phyloP scores from a whole-genome alignment of 1,140 invertebrate species.

The Drosophila ohnishii region DNA sequence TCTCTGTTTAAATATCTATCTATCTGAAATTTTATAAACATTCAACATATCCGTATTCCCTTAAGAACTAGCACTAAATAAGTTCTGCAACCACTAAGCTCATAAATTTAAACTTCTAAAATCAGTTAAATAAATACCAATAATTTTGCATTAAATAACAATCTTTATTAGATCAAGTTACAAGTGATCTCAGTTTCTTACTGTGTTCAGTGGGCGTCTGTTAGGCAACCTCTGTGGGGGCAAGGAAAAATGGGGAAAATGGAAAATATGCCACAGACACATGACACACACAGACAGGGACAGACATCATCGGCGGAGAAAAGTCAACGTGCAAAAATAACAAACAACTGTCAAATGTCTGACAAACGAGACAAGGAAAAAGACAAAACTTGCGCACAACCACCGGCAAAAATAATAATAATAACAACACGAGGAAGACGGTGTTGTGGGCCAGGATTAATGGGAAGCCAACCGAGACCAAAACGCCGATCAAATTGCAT shows the following conservation, averaged over 20 bases:
- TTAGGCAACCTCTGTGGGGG: constrained; percentile 68
- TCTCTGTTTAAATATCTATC: not conserved
- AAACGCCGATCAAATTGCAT: constrained; percentile 44
- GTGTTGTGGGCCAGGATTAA: constrained; percentile 42
- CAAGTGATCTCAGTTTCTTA: not conserved
- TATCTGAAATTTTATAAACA: not conserved
- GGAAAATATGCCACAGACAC: constrained; percentile 72
- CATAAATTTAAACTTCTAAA: not conserved
- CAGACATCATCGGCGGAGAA: constrained; percentile 43
- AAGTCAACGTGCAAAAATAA: constrained; percentile 81
- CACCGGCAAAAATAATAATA: constrained; percentile 30
- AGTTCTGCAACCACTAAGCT: not conserved
- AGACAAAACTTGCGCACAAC: constrained; percentile 57
- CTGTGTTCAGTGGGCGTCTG: constrained; percentile 64
- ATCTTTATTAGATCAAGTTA: not conserved
- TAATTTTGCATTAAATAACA: not conserved
- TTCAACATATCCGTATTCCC: not conserved
- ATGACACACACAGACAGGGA: constrained; percentile 53
- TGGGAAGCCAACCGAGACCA: constrained; percentile 40
- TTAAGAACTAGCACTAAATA: not conserved
- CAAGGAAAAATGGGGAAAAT: constrained; percentile 52
- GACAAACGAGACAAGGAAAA: constrained; percentile 80
- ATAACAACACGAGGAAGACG: constrained; percentile 44
- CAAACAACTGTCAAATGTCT: constrained; percentile 82
- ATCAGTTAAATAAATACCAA: not conserved